Evolutionary conservation across 2,888 invertebrate species (phyloP).

Genomic region (Mesoligia furuncula): DNA sequence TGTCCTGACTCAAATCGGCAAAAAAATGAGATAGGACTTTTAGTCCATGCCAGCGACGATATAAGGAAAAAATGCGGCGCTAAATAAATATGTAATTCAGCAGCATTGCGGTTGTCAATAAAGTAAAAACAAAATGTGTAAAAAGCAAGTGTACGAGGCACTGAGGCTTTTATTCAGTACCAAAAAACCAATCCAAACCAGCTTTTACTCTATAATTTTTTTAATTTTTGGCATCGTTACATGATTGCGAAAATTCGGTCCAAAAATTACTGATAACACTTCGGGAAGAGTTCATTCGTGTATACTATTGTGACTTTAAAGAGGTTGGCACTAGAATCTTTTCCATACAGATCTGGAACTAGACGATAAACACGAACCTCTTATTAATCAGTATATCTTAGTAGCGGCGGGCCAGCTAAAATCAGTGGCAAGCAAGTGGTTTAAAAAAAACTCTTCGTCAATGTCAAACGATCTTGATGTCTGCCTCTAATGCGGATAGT

Average conservation of each 20-base stretch:
- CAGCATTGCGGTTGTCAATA: constrained; percentile 11
- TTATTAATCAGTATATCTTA: constrained; percentile 5
- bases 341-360: constrained; percentile 3
- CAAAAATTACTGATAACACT: not conserved
- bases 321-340: constrained; percentile 1
- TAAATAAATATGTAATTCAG: constrained; percentile 19
- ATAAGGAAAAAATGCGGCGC: not conserved
- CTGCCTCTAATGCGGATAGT: not conserved
- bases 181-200: constrained; percentile 1
- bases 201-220: not conserved
- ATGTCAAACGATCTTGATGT: not conserved
- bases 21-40: no score
- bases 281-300: not conserved
- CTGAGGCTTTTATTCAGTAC: constrained; percentile 9
- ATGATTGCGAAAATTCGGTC: not conserved
- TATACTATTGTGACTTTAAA: not conserved
- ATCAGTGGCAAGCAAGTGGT: not conserved
- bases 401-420: not conserved
- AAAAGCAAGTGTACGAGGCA: constrained; percentile 9
- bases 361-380: constrained; percentile 39
- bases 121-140: constrained; percentile 12
- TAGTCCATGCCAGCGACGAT: no score
- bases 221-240: constrained; percentile 17
- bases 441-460: not conserved
- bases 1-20: no score